These are phyloP conservation scores for Drosophila erecta DNA, from an alignment of 1,140 invertebrate genomes.

Conservation along the genomic window DNA sequence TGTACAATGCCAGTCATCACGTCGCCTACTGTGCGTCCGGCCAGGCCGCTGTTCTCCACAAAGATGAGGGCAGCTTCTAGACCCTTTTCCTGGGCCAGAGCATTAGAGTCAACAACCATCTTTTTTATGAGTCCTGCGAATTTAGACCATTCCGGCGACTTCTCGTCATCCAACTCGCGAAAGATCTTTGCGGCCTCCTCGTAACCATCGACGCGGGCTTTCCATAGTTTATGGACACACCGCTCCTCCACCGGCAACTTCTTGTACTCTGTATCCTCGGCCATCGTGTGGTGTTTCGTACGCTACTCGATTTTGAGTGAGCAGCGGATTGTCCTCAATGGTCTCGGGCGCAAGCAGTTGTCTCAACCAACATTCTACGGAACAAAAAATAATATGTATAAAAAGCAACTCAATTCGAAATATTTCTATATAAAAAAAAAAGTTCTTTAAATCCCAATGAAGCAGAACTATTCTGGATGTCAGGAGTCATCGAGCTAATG, in stretches of 20 bases:
- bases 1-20: conserved; percentile 95
- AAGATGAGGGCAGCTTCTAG: conserved; percentile 95
- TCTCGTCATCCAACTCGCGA: conserved; percentile 94
- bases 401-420: conserved; percentile 5
- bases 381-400: conserved; percentile 3
- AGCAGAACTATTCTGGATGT: conserved; percentile 50
- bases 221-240: conserved; percentile 97
- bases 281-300: conserved; percentile 86
- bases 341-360: conserved; percentile 3
- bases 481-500: conserved; percentile 57
- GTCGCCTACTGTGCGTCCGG: conserved; percentile 94
- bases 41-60: conserved; percentile 94
- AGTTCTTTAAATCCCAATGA: conserved; percentile 23
- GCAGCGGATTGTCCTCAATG: conserved; percentile 21
- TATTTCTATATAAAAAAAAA: conserved; percentile 12
- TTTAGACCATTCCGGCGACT: conserved; percentile 96
- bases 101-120: conserved; percentile 97
- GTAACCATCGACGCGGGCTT: conserved; percentile 96
- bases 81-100: conserved; percentile 97
- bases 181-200: conserved; percentile 97
- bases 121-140: conserved; percentile 97
- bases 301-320: conserved; percentile 14
- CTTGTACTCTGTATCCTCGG: conserved; percentile 95
- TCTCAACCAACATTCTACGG: conserved; percentile 27
- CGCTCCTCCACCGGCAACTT: conserved; percentile 96